Evolutionary conservation across 2,797 vertebrate species (phyloP).

Genomic region (Pristis pectinata): DNA sequence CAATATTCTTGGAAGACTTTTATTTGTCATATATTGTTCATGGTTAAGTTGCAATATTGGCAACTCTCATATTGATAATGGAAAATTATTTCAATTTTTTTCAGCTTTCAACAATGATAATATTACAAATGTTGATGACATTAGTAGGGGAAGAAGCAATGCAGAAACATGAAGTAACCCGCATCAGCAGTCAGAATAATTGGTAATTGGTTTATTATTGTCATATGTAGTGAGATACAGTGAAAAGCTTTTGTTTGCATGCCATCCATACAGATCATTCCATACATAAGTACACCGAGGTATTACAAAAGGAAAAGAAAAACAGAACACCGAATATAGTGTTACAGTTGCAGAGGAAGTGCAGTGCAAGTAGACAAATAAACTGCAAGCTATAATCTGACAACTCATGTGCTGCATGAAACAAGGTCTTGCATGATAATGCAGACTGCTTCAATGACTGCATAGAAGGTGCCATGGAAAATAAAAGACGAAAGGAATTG

Average conservation of each 20-base stretch:
- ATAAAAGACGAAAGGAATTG: neutral
- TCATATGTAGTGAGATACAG: too few species aligned
- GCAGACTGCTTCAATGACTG: neutral
- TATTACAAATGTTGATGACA: neutral
- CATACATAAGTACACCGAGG: too few species aligned
- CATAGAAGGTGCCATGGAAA: neutral
- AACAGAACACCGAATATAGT: too few species aligned
- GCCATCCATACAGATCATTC: too few species aligned
- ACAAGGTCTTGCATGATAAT: neutral
- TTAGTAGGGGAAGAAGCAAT: neutral
- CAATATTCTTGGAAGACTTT: neutral
- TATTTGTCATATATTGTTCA: neutral
- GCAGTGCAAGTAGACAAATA: too few species aligned
- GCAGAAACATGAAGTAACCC: neutral
- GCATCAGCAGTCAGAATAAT: neutral
- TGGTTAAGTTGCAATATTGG: neutral
- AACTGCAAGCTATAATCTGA: too few species aligned
- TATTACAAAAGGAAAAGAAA: too few species aligned
- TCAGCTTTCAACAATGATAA: neutral
- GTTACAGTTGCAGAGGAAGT: too few species aligned
- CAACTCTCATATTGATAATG: constrained; percentile 1
- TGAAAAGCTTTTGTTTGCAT: too few species aligned
- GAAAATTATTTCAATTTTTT: neutral
- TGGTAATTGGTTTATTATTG: too few species aligned
- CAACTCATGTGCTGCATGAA: neutral